Percentiles rank a stretch among this genome's conserved stretches.
Evolutionary conservation across 1,140 invertebrate genomes (phyloP).

Genomic region (Dinothrombium tinctorium): DNA sequence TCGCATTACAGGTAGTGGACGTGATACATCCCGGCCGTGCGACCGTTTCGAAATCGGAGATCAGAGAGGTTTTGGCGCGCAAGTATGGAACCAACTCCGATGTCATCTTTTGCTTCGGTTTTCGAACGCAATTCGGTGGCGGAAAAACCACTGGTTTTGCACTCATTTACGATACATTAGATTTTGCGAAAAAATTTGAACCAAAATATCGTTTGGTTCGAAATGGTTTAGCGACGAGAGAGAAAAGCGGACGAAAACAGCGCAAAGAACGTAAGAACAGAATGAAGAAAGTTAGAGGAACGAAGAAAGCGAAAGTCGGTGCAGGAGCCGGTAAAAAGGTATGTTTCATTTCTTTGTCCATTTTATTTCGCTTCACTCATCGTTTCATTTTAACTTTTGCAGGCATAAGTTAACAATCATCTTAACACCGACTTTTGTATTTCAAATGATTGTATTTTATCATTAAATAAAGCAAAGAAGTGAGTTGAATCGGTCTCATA

Average conservation of each 20-base stretch:
- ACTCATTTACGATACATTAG: constrained; percentile 87
- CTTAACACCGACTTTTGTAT: neutral
- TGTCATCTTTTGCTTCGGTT: constrained; percentile 91
- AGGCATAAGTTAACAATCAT: neutral
- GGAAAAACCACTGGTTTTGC: constrained; percentile 94
- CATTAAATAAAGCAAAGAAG: neutral
- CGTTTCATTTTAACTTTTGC: neutral
- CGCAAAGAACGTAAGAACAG: constrained; percentile 99
- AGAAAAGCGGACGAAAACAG: constrained; percentile 81
- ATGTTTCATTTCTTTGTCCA: constrained; percentile 6
- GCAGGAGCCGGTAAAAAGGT: constrained; percentile 64
- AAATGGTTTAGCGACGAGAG: constrained; percentile 76
- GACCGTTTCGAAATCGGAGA: constrained; percentile 86
- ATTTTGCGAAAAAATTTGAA: constrained; percentile 97
- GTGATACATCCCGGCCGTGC: constrained; percentile 84
- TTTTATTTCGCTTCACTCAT: neutral
- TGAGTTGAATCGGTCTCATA: neutral
- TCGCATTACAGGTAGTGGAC: constrained; percentile 48
- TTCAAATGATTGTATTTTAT: neutral
- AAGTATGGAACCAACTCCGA: constrained; percentile 98
- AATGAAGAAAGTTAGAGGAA: constrained; percentile 98
- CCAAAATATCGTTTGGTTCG: constrained; percentile 77
- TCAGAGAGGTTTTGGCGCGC: constrained; percentile 84
- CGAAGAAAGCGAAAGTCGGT: constrained; percentile 90
- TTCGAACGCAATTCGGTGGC: constrained; percentile 90